Conservation (phyloP, 1,140 invertebrate genomes). For the Heliconius hewitsoni region DNA sequence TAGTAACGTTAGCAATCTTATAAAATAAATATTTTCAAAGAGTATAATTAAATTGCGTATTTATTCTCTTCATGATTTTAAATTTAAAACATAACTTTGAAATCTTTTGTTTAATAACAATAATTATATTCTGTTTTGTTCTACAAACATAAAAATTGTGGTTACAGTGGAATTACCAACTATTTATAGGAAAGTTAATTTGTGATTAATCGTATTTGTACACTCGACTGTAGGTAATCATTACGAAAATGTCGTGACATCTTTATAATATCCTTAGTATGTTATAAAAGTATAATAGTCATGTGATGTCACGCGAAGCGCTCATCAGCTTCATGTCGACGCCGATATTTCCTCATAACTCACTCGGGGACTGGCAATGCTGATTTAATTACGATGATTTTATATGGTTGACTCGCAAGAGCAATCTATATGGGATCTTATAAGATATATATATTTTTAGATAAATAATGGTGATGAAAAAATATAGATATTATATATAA, state of each 20-base stretch:
- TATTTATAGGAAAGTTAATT: neutral
- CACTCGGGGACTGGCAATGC: conserved; percentile 48
- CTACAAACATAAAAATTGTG: neutral
- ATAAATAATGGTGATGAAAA: neutral
- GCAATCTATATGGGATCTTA: too few relatives aligned
- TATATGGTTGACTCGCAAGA: neutral
- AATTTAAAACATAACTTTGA: too few relatives aligned
- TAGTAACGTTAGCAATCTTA: neutral
- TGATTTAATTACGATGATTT: conserved; percentile 27
- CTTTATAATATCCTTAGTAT: conserved; percentile 41
- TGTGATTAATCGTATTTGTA: conserved; percentile 26
- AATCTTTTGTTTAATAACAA: too few relatives aligned
- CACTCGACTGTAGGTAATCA: conserved; percentile 18
- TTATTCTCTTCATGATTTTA: too few relatives aligned
- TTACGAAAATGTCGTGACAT: conserved; percentile 43
- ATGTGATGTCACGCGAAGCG: conserved; percentile 64
- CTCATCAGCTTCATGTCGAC: conserved; percentile 62
- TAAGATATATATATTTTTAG: too few relatives aligned
- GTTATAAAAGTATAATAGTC: conserved; percentile 39
- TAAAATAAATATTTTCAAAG: too few relatives aligned
- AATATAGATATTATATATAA: neutral
- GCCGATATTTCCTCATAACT: conserved; percentile 52
- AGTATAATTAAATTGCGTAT: too few relatives aligned
- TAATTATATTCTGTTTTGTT: too few relatives aligned
- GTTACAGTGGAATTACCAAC: neutral